Base-by-base conservation (phyloP, 1,140 invertebrate species). In the Heliconius nattereri region DNA sequence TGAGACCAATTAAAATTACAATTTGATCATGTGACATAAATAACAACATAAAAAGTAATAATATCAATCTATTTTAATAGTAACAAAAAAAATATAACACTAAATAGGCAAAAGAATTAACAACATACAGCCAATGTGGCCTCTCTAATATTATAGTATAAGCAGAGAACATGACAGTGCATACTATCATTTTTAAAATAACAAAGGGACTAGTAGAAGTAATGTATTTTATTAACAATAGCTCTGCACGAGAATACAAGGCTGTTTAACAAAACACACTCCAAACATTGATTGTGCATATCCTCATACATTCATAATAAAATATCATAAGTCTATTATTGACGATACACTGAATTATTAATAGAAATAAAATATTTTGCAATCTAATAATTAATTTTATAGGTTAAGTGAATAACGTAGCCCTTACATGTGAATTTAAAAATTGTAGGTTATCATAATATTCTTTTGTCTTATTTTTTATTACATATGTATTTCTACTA, bases 151-250 rank as follows among this genome's bases (percentile, higher is more conserved):
- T 66, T 66, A 26, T 26, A 66, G 3, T 26, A 66, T 29, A 60
- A 16, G 60, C 60, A 66, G 60, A 66, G 13, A 66, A 66, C 26
- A 66, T 66, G 60, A 66, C 60, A 66, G 60, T 29, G 60, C 60
- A 66, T 66, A 66, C 60, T 26, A 26, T 66, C 1, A 6, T 66
- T 66, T 66, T 29, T 26, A 66, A 29, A 66, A 23, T 13, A 23
- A 26, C 26, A 26, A 13, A 16, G 3, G 26, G 3, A 26, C 13
- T 26, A 16, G 11, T 60, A 60, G 7, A 57, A n/a, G n/a, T 57
- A 66, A 26, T 26, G 8, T 26, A 26, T 26, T 66, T 66, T 13
- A 60, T n/a, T 23, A 60, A 29, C 23, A 66, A 66, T 26, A 13
- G 26, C 60, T 11, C 11, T 29, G n/a, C n/a, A 23, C 26, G 13